Evolutionary conservation across 1,140 invertebrate species (phyloP), one percentile per base, ranked within the genome.

Genomic region (Philopotamus ludificatus): DNA sequence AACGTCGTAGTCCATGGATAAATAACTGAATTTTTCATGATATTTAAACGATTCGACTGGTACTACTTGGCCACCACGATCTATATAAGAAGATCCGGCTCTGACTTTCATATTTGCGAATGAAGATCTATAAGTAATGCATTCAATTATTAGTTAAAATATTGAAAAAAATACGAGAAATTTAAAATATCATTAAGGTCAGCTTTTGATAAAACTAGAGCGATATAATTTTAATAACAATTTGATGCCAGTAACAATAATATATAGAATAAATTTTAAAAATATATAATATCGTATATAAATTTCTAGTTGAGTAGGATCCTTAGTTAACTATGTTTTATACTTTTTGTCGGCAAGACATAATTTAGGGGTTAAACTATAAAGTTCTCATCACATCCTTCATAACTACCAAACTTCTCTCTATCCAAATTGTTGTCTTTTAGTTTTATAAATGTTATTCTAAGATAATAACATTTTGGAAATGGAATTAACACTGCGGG

Each of bases 91-190:
- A 7, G 57, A 60, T 8, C 57, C 57, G 42, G 41, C 44, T 44
- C 57, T 60, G 12, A 60, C 23, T 39, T 60, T 41, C 57, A 60
- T 60, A 10, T 10, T 26, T 47, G n/a, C n/a, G n/a, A n/a, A n/a
- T n/a, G n/a, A n/a, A n/a, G 42, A 26, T 23, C 57, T 47, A 22
- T 23, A 45, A 22, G 25, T 8, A 16, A 9, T 39, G 7, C 7
- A 47, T 4, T 9, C 16, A 9, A n/a, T 10, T 15, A 8, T 47
- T 7, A 8, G 16, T 47, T 9, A 47, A 47, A 47, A 9, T 8
- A 16, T 15, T 9, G 16, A 15, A 15, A 47, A 22, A 55, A 55
- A 41, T 54, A 41, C 16, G n/a, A n/a, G n/a, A n/a, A n/a, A n/a
- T n/a, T n/a, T n/a, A n/a, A n/a, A n/a, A n/a, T n/a, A n/a, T n/a